Base-by-base conservation (phyloP, 2,797 vertebrate species). In the Euthynnus affinis region DNA sequence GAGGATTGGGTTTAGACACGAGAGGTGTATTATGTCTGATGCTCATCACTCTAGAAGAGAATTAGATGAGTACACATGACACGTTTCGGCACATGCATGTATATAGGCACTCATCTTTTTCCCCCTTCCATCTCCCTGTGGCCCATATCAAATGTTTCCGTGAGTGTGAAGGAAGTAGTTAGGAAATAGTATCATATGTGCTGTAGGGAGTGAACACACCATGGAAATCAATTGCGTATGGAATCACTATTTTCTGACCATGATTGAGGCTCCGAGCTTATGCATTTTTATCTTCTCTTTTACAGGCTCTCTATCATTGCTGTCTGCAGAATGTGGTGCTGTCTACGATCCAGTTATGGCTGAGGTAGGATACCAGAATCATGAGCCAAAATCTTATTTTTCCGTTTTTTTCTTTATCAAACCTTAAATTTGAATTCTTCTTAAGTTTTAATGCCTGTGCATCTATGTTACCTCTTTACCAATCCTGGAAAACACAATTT, bases 201-300 rank as follows among this genome's bases (percentile, higher is more conserved):
- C 84, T 49, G 67, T 75, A 71, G 77, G 71, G 78, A 83, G 82
- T 22, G 68, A 84, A 65, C 74, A 74, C 48, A 68, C 73, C 78
- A 58, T 89, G 88, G 79, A 86, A 93, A 90, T 90, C 48, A 60
- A 90, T 90, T 90, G 76, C 25, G 48, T 78, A 81, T 63, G 81
- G 86, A 83, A 85, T 83, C 84, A 61, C 82, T 85, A 82, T 89
- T 91, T 91, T 91, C 82, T 90, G 87, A 86, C 86, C 80, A 64
- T 91, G 92, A 93, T 93, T 91, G 87, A 91, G 91, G 86, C 76
- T 82, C 53, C 1, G 23, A 89, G 84, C 89, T 93, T 80, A 91
- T 91, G 87, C 89, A 87, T 92, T 94, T 94, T 92, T 88, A 88
- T 94, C 83, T 92, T 81, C 77, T 84, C 82, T 89, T 91, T 91